Conservation (phyloP, 2,797 vertebrate genomes). For the Phoebastria nigripes region DNA sequence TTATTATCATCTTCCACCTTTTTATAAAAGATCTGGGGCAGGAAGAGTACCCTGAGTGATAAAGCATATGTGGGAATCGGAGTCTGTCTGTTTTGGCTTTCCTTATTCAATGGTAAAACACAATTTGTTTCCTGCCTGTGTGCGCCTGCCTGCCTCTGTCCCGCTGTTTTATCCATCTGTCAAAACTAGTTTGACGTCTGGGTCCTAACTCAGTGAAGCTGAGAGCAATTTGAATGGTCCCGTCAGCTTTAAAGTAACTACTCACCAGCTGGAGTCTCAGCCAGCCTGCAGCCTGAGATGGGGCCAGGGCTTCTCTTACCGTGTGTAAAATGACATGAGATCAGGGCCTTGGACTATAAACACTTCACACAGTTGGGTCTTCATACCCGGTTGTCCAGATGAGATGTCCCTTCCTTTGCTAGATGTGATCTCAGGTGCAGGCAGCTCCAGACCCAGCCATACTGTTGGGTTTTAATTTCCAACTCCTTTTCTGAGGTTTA, state of each 20-base stretch:
- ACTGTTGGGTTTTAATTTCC: neutral
- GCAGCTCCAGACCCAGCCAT: neutral
- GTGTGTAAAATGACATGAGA: neutral
- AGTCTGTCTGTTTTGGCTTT: neutral
- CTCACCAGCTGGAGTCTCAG: neutral
- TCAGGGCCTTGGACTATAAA: neutral
- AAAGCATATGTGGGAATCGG: neutral
- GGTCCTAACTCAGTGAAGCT: neutral
- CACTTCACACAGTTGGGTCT: neutral
- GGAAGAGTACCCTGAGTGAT: neutral
- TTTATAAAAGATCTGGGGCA: neutral
- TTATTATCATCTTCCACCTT: neutral
- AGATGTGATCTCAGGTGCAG: neutral
- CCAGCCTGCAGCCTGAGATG: rapidly evolving
- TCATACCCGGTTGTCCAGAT: rapidly evolving
- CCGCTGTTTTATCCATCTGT: neutral
- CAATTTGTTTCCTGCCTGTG: neutral
- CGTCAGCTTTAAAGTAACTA: neutral
- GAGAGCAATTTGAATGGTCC: neutral
- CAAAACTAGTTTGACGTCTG: neutral
- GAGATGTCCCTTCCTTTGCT: neutral
- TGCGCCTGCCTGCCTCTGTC: neutral
- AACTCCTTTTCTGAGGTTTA: neutral
- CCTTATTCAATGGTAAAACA: neutral
- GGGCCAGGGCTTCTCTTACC: neutral